Conservation (phyloP, 2,113 vertebrate species). For the Pogonocichla stellata region DNA sequence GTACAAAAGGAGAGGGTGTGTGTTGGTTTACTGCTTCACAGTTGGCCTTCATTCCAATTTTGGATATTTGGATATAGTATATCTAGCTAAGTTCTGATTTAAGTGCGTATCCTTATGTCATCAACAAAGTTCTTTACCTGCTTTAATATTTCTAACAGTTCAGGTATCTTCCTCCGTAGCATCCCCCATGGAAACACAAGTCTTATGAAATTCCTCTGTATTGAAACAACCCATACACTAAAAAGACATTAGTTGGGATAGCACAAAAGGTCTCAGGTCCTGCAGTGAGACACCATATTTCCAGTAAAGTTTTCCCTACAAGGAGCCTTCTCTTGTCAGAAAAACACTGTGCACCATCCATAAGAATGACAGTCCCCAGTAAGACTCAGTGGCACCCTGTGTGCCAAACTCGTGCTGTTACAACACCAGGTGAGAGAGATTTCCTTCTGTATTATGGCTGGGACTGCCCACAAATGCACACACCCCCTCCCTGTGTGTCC, state of each 20-base stretch:
- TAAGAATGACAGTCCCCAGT: rapidly evolving
- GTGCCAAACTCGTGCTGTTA: background rate
- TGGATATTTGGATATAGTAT: background rate
- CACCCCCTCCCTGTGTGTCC: rapidly evolving
- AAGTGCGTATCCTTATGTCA: background rate
- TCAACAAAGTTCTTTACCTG: background rate
- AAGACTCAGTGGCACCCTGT: background rate
- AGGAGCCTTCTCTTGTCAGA: background rate
- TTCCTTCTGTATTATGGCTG: background rate
- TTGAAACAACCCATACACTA: background rate
- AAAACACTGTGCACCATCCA: too few species aligned
- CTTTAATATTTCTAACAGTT: background rate
- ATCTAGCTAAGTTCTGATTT: background rate
- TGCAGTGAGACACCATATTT: background rate
- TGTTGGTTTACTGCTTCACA: background rate
- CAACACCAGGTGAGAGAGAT: background rate
- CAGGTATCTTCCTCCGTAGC: background rate
- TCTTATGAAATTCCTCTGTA: background rate
- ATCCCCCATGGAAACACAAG: background rate
- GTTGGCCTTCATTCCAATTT: background rate
- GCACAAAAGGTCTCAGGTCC: background rate
- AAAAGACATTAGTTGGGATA: background rate
- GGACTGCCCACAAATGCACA: background rate
- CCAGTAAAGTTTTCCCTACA: background rate
- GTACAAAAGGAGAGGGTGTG: background rate